Conservation (phyloP, 92 coral and sea anemone genomes). For the Muricea muricata region DNA sequence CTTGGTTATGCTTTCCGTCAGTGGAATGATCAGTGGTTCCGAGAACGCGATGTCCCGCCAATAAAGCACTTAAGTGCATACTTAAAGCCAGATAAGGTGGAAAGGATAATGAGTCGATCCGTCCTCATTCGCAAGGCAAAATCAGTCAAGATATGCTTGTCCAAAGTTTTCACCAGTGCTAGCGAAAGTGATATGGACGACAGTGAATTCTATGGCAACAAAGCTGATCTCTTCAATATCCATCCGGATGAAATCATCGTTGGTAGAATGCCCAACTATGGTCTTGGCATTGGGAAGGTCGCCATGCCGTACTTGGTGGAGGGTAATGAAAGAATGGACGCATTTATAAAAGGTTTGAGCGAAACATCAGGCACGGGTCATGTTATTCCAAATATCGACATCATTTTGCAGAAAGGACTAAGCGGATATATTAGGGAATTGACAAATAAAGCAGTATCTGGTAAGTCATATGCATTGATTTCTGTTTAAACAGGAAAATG, state of each 20-base stretch:
- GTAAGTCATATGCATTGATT: too few relatives aligned
- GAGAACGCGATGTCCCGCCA: constrained; percentile 72
- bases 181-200: constrained; percentile 46
- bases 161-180: too few relatives aligned
- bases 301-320: constrained; percentile 80
- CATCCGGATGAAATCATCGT: too few relatives aligned
- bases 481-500: too few relatives aligned
- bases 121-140: constrained; percentile 75
- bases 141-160: constrained; percentile 66
- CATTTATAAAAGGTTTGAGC: constrained; percentile 79
- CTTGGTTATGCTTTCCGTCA: too few relatives aligned
- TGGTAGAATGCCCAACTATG: too few relatives aligned
- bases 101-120: constrained; percentile 43
- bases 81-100: constrained; percentile 7
- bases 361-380: constrained; percentile 82
- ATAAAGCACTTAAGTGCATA: constrained; percentile 60
- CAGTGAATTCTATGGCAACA: constrained; percentile 60
- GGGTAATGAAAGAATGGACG: constrained; percentile 72
- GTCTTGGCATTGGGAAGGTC: too few relatives aligned
- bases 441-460: constrained; percentile 18
- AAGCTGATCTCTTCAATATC: constrained; percentile 69
- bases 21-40: too few relatives aligned
- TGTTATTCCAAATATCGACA: too few relatives aligned
- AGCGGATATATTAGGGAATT: constrained; percentile 62
- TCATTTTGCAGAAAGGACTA: constrained; percentile 72